phyloP scores from a whole-genome alignment of 1,140 invertebrate species.

The Sarcophaga peregrina region DNA sequence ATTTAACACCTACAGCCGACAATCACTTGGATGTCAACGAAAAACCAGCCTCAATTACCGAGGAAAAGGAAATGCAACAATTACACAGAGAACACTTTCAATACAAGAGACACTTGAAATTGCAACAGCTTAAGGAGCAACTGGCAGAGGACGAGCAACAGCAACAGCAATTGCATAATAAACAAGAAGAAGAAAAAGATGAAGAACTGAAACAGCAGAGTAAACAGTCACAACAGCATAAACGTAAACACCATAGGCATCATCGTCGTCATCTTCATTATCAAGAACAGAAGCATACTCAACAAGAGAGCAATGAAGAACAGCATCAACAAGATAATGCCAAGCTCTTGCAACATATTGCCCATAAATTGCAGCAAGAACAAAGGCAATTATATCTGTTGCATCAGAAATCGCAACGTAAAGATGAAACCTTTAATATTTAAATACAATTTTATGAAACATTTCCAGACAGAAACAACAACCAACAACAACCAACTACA shows the following conservation, averaged over 20 bases:
- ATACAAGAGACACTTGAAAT: conserved; percentile 47
- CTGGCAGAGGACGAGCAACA: neutral
- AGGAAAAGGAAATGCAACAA: conserved; percentile 18
- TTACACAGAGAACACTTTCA: conserved; percentile 45
- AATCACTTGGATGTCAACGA: conserved; percentile 55
- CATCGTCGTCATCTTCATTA: conserved; percentile 20
- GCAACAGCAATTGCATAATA: neutral
- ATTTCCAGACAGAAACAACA: neutral
- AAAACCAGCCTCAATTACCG: conserved; percentile 30
- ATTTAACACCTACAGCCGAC: conserved; percentile 54
- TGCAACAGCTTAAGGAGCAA: conserved; percentile 40
- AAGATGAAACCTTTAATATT: conserved; percentile 11
- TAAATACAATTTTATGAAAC: conserved; percentile 13
- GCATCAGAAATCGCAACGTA: conserved; percentile 3
- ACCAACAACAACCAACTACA: no score
- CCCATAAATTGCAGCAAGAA: conserved; percentile 31
- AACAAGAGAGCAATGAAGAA: neutral
- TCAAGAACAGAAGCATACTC: neutral
- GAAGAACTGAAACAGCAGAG: neutral
- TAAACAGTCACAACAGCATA: neutral
- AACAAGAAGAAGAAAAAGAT: neutral
- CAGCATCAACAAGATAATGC: neutral
- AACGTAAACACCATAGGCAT: conserved; percentile 17
- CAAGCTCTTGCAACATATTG: conserved; percentile 35
- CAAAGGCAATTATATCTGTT: conserved; percentile 24